A percentile compares a stretch with the other conserved stretches of the same genome.
These are phyloP conservation scores for Champsocephalus gunnari DNA, from an alignment of 2,797 vertebrate species.

Conservation along the genomic window DNA sequence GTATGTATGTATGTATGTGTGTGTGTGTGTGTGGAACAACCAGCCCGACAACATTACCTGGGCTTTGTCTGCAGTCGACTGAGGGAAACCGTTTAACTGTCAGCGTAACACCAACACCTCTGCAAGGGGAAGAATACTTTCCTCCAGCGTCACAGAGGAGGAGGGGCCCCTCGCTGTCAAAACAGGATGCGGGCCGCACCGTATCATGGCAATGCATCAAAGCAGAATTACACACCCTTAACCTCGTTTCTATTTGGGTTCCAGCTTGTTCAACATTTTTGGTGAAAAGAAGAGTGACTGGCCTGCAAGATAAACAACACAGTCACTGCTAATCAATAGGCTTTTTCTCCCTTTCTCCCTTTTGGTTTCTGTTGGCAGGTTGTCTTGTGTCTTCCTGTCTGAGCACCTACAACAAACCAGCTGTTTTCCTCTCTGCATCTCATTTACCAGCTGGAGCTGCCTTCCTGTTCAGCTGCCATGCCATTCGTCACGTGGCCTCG, in stretches of 20 bases:
- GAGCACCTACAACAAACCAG: not conserved
- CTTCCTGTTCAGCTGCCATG: conserved; percentile 34
- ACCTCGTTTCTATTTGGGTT: conserved; percentile 37
- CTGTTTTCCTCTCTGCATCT: conserved; percentile 2
- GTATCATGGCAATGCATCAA: conserved; percentile 54
- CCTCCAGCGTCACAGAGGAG: conserved; percentile 45
- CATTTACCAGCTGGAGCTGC: conserved; percentile 25
- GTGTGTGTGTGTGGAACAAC: conserved; percentile 14
- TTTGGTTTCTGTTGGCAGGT: conserved; percentile 12
- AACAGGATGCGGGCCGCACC: conserved; percentile 73
- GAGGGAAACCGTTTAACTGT: conserved; percentile 62
- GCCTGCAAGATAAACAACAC: conserved; percentile 25
- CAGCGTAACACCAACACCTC: conserved; percentile 44
- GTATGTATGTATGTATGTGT: too few relatives aligned
- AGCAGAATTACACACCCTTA: conserved; percentile 42
- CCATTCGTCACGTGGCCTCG: conserved; percentile 16
- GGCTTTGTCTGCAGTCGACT: conserved; percentile 29
- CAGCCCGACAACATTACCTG: conserved; percentile 23
- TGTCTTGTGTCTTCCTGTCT: conserved; percentile 6
- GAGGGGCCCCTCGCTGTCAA: conserved; percentile 54
- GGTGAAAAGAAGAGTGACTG: conserved; percentile 23
- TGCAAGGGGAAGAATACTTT: conserved; percentile 50
- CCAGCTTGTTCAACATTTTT: conserved; percentile 37
- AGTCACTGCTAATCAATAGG: not conserved
- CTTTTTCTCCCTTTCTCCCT: not conserved